Evolutionary conservation across 2,888 invertebrate genomes (phyloP).

Genomic region (Reticulitermes lucifugus): DNA sequence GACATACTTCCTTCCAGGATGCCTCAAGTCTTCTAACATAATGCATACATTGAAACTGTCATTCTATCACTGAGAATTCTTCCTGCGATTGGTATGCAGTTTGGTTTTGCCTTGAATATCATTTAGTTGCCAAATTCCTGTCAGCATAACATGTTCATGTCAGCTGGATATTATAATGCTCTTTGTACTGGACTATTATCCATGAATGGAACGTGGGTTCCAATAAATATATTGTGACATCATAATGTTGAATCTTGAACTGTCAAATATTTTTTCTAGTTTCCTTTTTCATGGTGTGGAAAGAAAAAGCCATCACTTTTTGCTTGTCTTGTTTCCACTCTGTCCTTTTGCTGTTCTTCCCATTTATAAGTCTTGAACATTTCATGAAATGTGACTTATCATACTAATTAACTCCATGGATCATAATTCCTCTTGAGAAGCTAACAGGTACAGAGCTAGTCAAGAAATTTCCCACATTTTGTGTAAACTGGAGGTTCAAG

Average conservation of each 20-base stretch:
- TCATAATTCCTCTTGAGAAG: too few species aligned
- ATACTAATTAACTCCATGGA: too few species aligned
- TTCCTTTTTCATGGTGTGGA: too few species aligned
- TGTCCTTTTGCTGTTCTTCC: too few species aligned
- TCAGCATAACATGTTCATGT: slow-evolving; percentile 28
- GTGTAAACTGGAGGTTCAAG: too few species aligned
- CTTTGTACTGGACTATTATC: slow-evolving; percentile 23
- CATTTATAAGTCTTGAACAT: too few species aligned
- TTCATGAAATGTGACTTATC: too few species aligned
- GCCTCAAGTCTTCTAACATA: background rate
- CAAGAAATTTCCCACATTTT: too few species aligned
- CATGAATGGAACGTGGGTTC: slow-evolving; percentile 22
- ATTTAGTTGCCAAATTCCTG: background rate
- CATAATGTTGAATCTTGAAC: background rate
- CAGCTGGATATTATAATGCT: slow-evolving; percentile 29
- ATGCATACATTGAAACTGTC: background rate
- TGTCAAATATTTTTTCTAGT: background rate
- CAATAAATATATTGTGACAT: slow-evolving; percentile 37
- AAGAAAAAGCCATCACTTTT: too few species aligned
- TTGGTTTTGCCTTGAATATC: background rate
- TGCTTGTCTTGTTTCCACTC: too few species aligned
- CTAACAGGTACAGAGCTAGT: too few species aligned
- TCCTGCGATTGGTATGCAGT: background rate
- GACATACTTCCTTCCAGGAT: background rate
- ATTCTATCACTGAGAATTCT: background rate